Evolutionary conservation across 2,113 vertebrate species (phyloP), one percentile per base, ranked within the genome.

Genomic region (Circaetus gallicus): DNA sequence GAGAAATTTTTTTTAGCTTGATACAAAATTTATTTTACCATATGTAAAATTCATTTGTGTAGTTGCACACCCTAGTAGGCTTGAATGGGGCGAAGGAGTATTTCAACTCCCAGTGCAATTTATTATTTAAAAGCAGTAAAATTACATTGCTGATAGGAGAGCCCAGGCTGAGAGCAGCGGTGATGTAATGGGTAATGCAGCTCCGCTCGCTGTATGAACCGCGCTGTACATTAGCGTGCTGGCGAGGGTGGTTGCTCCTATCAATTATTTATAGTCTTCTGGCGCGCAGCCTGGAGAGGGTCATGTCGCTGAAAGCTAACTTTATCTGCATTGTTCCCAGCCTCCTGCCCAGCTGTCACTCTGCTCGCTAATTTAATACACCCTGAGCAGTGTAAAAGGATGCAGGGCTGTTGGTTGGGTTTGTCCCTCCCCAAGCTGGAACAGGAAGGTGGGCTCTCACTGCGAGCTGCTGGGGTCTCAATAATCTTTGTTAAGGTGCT

Each of bases 251-350:
- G 94, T 52, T 96, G 97, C 96, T 94, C 91, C 95, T 70, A 96
- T 98, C 97, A 96, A 98, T 98, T 98, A 98, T 98, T 97, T 97
- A 98, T 97, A 89, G 97, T 93, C 97, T 90, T 86, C 95, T 98
- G 97, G 97, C 97, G 63, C 63, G 29, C 86, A 82, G 97, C 97
- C 97, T 96, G 86, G 73, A 94, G 88, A 96, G 97, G 98, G 97
- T 97, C 97, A 97, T 94, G 79, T 70, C 91, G 55, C 96, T 95
- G 96, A 97, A 97, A 97, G 96, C 96, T 90, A 94, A 96, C 97
- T 97, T 95, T 94, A 96, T 95, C 96, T 95, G 94, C 96, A 97
- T 96, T 97, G 96, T 97, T 96, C 94, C 81, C 92, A 73, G 93
- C 90, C 94, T 98, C 91, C 95, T 97, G 96, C 93, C 95, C 94